Evolutionary conservation across 2,113 vertebrate species (phyloP), one percentile per base, ranked within the genome.

Genomic region (Pterophyllum scalare): DNA sequence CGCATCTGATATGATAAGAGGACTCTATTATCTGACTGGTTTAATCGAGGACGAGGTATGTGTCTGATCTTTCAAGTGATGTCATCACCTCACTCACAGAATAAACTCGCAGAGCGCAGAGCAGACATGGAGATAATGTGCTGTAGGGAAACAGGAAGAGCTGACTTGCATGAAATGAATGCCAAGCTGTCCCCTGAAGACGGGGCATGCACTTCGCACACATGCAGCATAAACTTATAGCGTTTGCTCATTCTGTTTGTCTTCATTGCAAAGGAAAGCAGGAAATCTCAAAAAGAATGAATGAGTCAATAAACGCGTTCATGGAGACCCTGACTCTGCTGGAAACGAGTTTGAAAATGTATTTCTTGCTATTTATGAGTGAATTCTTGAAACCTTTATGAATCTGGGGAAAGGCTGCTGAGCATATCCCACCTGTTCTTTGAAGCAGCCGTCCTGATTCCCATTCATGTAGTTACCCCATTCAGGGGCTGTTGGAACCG

Each of bases 161-260:
- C 88, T 92, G 91, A 90, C 65, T 87, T 80, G 81, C 75, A 81
- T 77, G 82, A 79, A 89, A 52, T 59, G 77, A 72, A 88, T 70
- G 77, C 77, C 81, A 83, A 80, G 79, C 78, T 84, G 80, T 82
- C 86, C 82, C 58, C 82, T 38, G 62, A 88, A 90, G 86, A 65
- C 84, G 40, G 65, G 81, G 35, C 77, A 14, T 61, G 87, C 62
- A 72, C 82, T 77, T 24, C 2, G 7, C 31, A 75, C 70, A 77
- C 43, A 86, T 59, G 9, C 81, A 77, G 46, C 58, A 76, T 56
- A 74, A 86, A 83, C 67, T 49, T 52, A n/a, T 76, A 72, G 79
- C 52, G 20, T 38, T 28, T 76, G 75, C 49, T 80, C 49, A 49
- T 22, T 77, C 72, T 70, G 52, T 58, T 75, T 83, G 17, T 75